phyloP scores from a whole-genome alignment of 2,888 invertebrate species.

The Elysia crispata region DNA sequence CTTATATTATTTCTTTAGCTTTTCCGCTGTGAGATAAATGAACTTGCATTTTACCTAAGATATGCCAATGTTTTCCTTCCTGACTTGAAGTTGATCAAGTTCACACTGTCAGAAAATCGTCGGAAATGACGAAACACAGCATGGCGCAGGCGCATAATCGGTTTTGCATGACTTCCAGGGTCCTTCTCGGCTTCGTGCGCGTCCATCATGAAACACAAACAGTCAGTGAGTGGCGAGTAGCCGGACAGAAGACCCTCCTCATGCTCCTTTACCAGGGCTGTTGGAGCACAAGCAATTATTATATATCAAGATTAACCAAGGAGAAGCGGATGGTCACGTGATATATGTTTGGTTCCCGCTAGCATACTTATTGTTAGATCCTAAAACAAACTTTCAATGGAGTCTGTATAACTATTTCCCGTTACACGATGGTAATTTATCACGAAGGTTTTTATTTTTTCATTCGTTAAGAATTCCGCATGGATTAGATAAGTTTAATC shows the following conservation, averaged over 20 bases:
- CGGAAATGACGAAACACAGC: slow-evolving; percentile 46
- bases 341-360: too few species aligned
- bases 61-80: slow-evolving; percentile 51
- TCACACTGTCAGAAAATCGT: slow-evolving; percentile 45
- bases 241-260: slow-evolving; percentile 48
- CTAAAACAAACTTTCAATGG: neutral
- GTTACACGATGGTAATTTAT: too few species aligned
- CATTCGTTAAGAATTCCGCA: too few species aligned
- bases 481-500: too few species aligned
- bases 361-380: too few species aligned
- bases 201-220: slow-evolving; percentile 52
- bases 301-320: neutral
- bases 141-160: slow-evolving; percentile 41
- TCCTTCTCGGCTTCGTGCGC: slow-evolving; percentile 25
- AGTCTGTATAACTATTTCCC: too few species aligned
- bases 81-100: slow-evolving; percentile 47
- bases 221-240: slow-evolving; percentile 44
- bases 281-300: neutral
- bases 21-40: too few species aligned
- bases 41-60: slow-evolving; percentile 47
- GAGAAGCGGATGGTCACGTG: neutral
- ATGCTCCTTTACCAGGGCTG: slow-evolving; percentile 53
- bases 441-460: too few species aligned
- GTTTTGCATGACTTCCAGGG: neutral
- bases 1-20: too few species aligned